A percentile compares a stretch with the other conserved stretches of the same genome.
These are phyloP conservation scores for Peromyscus leucopus DNA, from an alignment of 2,113 vertebrate species.

Conservation along the genomic window DNA sequence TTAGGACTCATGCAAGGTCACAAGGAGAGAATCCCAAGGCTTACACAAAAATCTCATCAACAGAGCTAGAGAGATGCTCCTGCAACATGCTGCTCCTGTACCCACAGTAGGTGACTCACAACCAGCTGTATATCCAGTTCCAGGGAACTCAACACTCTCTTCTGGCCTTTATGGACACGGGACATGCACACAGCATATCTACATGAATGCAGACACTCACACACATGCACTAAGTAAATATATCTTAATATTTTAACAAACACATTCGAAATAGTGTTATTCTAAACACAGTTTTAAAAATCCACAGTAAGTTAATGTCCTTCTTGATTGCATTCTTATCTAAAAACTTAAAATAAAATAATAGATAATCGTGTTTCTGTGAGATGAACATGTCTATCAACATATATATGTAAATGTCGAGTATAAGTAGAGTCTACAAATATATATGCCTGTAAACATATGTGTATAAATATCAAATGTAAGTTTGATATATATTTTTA, in stretches of 20 bases:
- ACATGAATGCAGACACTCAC: not conserved
- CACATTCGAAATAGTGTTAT: not conserved
- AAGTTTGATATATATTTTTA: not conserved
- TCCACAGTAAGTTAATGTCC: not conserved
- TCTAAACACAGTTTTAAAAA: not conserved
- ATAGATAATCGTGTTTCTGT: not conserved
- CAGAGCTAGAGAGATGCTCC: not conserved
- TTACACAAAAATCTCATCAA: not conserved
- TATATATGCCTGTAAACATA: not conserved
- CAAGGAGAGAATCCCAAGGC: not conserved
- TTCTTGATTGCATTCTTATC: not conserved
- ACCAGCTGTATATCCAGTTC: not conserved
- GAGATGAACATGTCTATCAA: not conserved
- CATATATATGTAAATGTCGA: not conserved
- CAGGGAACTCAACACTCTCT: not conserved
- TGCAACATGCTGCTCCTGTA: not conserved
- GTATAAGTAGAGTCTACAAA: not conserved
- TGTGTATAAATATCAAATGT: not conserved
- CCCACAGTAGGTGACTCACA: not conserved
- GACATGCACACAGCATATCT: not conserved
- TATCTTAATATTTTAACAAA: not conserved
- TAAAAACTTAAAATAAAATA: constrained; percentile 44
- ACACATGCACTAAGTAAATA: not conserved
- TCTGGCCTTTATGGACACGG: not conserved
- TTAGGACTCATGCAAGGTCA: not conserved